Evolutionary conservation across 2,797 vertebrate genomes (phyloP).

Genomic region (Dendrocincla fuliginosa): DNA sequence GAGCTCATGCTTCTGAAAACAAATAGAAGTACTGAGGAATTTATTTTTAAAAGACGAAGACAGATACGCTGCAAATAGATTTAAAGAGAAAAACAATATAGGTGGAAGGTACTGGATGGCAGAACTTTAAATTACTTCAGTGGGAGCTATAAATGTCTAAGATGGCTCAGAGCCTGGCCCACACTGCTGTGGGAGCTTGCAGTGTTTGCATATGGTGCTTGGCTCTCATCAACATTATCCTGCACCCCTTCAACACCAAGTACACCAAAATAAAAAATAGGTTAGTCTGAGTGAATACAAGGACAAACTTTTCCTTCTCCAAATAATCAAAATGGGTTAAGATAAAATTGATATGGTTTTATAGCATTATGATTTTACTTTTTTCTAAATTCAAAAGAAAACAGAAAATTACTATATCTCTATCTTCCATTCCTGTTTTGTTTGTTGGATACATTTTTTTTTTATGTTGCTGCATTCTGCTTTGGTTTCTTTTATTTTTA

Average conservation of each 20-base stretch:
- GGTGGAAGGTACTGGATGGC: background rate
- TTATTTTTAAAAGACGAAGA: constrained; percentile 13
- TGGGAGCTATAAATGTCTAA: background rate
- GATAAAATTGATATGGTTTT: background rate
- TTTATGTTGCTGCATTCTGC: background rate
- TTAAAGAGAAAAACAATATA: background rate
- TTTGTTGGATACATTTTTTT: background rate
- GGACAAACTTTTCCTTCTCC: background rate
- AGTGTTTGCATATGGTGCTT: background rate
- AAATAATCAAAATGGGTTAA: background rate
- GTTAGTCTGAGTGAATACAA: background rate
- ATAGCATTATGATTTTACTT: background rate
- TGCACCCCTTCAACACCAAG: background rate
- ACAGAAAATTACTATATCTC: background rate
- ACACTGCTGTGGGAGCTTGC: background rate
- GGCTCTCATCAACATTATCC: background rate
- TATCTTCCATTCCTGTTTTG: background rate
- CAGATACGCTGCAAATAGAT: background rate
- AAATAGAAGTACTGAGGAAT: constrained; percentile 1
- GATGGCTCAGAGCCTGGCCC: background rate
- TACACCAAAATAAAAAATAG: background rate
- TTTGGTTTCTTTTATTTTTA: background rate
- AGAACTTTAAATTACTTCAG: background rate
- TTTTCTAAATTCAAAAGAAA: background rate
- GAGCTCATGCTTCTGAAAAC: constrained; percentile 32